Evolutionary conservation across 2,888 invertebrate genomes (phyloP).

Genomic region (Rambutsinella grinnellia): DNA sequence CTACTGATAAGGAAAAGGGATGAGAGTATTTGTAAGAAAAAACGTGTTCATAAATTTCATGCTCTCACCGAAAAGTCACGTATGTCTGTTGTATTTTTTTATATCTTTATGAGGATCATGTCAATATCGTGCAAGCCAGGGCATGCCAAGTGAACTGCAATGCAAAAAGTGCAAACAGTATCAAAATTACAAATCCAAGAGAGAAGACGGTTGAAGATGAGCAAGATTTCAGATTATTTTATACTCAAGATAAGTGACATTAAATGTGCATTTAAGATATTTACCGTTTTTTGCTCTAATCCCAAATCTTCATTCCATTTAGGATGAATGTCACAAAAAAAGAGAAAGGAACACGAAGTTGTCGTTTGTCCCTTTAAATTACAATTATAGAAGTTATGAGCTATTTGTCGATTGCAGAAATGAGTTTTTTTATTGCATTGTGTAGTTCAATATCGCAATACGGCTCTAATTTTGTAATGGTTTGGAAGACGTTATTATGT

Average conservation of each 20-base stretch:
- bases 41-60: constrained; percentile 1
- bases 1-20: background rate
- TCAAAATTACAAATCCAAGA: background rate
- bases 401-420: constrained; percentile 13
- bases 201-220: constrained; percentile 3
- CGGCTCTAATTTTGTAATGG: background rate
- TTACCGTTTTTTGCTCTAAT: no score
- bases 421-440: constrained; percentile 7
- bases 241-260: background rate
- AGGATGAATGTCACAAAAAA: background rate
- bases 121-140: no score
- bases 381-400: background rate
- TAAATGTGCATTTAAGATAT: background rate
- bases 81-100: background rate
- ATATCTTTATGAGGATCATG: background rate
- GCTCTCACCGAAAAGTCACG: background rate
- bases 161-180: background rate
- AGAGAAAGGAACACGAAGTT: background rate
- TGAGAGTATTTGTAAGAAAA: background rate
- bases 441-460: constrained; percentile 23
- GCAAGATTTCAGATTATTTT: constrained; percentile 7
- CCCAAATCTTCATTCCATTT: no score
- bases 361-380: background rate
- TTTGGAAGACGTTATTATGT: background rate
- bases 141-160: background rate